Percentiles rank a stretch among this genome's conserved stretches.
phyloP scores from a whole-genome alignment of 2,113 vertebrate species.

The Haemorhous mexicanus region DNA sequence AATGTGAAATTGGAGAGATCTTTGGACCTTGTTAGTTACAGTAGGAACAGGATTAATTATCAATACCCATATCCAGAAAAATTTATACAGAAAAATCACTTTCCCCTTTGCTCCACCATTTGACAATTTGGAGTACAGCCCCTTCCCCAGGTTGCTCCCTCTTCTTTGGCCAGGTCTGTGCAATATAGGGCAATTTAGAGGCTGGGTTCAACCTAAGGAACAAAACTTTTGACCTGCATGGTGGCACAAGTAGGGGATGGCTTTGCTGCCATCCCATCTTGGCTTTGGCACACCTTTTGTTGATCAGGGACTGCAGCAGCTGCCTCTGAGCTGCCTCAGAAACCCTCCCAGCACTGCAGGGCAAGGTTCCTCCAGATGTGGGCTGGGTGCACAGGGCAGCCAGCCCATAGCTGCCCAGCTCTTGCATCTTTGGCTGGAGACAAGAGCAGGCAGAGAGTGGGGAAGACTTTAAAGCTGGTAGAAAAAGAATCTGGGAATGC shows the following conservation, averaged over 20 bases:
- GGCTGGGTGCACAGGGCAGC: not conserved
- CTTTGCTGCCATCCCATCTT: not conserved
- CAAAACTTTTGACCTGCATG: not conserved
- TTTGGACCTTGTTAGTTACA: not conserved
- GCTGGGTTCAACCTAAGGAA: not conserved
- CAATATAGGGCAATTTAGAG: not conserved
- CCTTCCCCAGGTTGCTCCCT: accelerated
- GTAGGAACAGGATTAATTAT: not conserved
- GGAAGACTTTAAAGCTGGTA: not conserved
- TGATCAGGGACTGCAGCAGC: not conserved
- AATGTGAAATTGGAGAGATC: not conserved
- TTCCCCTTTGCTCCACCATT: accelerated
- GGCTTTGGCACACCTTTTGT: not conserved
- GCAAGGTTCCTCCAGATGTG: not conserved
- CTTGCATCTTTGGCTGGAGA: not conserved
- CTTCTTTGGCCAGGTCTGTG: not conserved
- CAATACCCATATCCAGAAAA: not conserved
- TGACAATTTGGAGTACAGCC: not conserved
- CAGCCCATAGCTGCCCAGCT: not conserved
- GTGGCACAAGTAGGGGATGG: not conserved
- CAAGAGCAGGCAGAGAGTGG: not conserved
- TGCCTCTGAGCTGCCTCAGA: not conserved
- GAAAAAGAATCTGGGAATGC: not conserved
- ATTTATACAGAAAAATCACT: not conserved
- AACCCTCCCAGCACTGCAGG: not conserved